Evolutionary conservation across 2,113 vertebrate species (phyloP), one percentile per base, ranked within the genome.

Genomic region (Ardeotis arabs): DNA sequence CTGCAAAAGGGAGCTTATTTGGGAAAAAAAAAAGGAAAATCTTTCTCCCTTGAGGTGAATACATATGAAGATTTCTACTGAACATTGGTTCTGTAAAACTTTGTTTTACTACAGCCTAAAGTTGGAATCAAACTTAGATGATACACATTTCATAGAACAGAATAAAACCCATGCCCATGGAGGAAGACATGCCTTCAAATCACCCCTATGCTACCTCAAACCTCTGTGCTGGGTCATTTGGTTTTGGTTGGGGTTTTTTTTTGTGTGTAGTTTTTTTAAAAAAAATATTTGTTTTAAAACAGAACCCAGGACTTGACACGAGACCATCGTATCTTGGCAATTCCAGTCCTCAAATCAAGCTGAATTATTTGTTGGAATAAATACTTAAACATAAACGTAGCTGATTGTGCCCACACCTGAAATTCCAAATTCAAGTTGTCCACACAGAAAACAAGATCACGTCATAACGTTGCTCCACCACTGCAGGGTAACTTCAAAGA

Each of bases 321-420:
- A 47, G 14, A 31, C 11, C 5, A n/a, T 44, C 63, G 6, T 19
- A 91, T 6, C 11, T 83, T 28, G 20, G 12, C 22, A 75, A 55
- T 47, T 91, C 31, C 33, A 60, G 8, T 33, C 31, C 3, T 17
- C 21, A 29, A 87, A 64, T 7, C 18, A 73, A 80, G 6, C 21
- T 62, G 63, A 73, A 64, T 68, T 66, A 69, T 33, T 21, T 60
- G 28, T 33, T 55, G 56, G 18, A 75, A 79, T 44, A 7, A 75
- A 79, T 22, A 50, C 2, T 53, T 45, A 3, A 6, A 12, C 5
- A 14, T 24, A 62, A 76, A 52, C 0, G 4, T 11, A 31, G 9
- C 23, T 33, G 39, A 82, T 21, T 15, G 25, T 33, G 9, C 12
- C 47, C 33, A 39, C n/a, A 35, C 6, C 4, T n/a, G 50, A 37